These are phyloP conservation scores for Pogonomyrmex californicus DNA, from an alignment of 1,140 invertebrate species.

Conservation along the genomic window DNA sequence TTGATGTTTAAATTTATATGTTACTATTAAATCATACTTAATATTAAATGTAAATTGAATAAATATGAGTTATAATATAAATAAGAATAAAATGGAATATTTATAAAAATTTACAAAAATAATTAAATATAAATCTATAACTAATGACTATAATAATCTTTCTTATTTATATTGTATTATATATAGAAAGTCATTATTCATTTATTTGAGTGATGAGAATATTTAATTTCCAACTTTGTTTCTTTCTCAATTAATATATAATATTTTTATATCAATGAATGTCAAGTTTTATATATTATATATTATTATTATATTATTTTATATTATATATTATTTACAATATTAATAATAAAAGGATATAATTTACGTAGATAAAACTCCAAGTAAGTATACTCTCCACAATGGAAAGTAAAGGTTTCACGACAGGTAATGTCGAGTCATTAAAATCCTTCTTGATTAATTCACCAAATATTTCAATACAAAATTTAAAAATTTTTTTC, in stretches of 20 bases:
- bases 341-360: constrained; percentile 88
- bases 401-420: constrained; percentile 91
- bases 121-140: too few species aligned
- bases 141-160: too few species aligned
- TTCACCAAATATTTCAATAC: constrained; percentile 88
- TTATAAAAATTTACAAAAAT: too few species aligned
- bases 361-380: constrained; percentile 90
- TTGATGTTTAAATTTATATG: neutral
- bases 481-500: constrained; percentile 93
- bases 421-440: constrained; percentile 87
- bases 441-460: constrained; percentile 88
- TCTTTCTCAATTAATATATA: neutral
- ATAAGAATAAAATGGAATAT: too few species aligned
- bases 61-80: neutral
- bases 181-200: too few species aligned
- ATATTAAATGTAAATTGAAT: constrained; percentile 5
- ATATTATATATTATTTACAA: too few species aligned
- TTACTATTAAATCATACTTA: neutral
- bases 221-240: neutral
- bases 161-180: too few species aligned
- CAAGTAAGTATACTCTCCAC: constrained; percentile 92
- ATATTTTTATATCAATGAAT: too few species aligned
- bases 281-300: too few species aligned
- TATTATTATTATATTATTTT: too few species aligned
- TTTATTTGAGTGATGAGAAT: too few species aligned